Percentiles rank a stretch among this genome's conserved stretches.
Evolutionary conservation across 2,797 vertebrate species (phyloP).

Genomic region (Fringilla coelebs): DNA sequence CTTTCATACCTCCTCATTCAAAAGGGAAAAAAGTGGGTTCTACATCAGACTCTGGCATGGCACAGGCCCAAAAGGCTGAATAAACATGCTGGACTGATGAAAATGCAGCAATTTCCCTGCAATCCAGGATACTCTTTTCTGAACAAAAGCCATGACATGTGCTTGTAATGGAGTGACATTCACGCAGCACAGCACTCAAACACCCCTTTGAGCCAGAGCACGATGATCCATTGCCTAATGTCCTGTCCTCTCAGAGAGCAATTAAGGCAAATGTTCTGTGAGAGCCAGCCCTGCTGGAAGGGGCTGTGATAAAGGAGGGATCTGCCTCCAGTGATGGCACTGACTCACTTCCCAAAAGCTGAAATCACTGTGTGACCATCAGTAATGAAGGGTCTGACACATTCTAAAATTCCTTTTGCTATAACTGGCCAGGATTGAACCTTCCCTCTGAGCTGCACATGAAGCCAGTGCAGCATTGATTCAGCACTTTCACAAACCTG

Average conservation of each 20-base stretch:
- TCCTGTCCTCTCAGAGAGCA: neutral
- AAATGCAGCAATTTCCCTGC: neutral
- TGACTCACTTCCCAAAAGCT: neutral
- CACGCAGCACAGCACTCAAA: neutral
- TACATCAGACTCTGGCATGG: neutral
- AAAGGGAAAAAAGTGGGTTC: neutral
- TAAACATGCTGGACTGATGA: neutral
- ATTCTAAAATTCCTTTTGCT: neutral
- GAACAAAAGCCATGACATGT: neutral
- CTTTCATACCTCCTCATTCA: neutral
- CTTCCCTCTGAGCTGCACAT: neutral
- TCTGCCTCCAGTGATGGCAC: neutral
- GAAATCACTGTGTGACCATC: neutral
- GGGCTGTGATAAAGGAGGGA: neutral
- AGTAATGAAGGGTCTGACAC: neutral
- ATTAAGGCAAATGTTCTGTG: neutral
- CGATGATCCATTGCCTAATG: neutral
- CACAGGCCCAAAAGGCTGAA: neutral
- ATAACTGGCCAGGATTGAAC: neutral
- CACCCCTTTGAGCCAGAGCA: neutral
- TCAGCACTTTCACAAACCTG: neutral
- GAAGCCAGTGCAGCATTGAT: neutral
- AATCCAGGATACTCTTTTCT: neutral
- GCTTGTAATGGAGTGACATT: neutral
- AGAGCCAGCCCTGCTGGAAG: conserved; percentile 1